Evolutionary conservation across 2,113 vertebrate species (phyloP).

Genomic region (Salvelinus fontinalis): DNA sequence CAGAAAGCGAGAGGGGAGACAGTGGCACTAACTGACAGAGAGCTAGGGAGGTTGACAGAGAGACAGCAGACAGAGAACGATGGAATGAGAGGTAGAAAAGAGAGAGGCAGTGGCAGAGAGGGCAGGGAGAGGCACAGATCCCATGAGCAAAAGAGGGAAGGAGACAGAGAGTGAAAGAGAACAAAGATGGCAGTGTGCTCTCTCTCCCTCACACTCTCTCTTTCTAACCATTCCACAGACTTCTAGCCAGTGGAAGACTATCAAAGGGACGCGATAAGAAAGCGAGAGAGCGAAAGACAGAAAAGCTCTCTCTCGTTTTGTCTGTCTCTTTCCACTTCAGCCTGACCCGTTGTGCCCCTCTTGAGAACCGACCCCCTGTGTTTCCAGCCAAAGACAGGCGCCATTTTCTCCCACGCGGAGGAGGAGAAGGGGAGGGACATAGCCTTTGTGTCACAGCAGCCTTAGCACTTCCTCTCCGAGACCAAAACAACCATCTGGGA

Average conservation of each 20-base stretch:
- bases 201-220: background rate
- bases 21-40: no score
- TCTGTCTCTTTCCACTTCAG: constrained; percentile 2
- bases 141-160: background rate
- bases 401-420: constrained; percentile 5
- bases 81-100: background rate
- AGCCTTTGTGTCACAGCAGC: background rate
- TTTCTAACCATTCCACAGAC: background rate
- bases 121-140: background rate
- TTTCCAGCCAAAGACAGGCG: background rate
- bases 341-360: background rate
- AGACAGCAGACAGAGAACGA: background rate
- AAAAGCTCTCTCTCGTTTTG: background rate
- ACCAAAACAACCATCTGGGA: background rate
- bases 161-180: background rate
- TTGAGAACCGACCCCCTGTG: background rate
- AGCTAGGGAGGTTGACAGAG: background rate
- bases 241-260: background rate
- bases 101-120: background rate
- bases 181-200: background rate
- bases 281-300: background rate
- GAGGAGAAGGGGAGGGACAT: background rate
- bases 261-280: background rate
- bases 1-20: background rate
- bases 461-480: background rate